Evolutionary conservation across 2,113 vertebrate species (phyloP).

Genomic region (Brachypodius melanocephalos): DNA sequence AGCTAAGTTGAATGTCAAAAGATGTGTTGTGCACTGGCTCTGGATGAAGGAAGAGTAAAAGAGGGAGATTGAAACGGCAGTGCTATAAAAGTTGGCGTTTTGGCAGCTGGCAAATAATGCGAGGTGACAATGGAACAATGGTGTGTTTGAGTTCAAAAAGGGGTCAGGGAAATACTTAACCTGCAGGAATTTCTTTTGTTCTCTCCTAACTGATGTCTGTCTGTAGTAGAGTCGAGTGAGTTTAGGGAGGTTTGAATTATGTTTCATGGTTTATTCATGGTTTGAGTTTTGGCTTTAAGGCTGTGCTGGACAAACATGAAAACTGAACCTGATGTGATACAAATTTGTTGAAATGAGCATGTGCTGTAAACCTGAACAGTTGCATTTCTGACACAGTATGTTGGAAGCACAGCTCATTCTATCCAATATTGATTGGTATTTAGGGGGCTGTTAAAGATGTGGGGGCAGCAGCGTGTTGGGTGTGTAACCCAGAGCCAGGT

Average conservation of each 20-base stretch:
- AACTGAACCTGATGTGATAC: not conserved
- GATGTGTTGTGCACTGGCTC: not conserved
- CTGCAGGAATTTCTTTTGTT: not conserved
- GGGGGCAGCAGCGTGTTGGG: not conserved
- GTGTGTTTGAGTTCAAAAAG: not conserved
- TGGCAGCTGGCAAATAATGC: not conserved
- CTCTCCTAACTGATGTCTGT: not conserved
- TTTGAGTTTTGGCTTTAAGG: not conserved
- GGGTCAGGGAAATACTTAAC: not conserved
- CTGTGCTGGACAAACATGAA: not conserved
- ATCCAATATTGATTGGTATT: fast-evolving
- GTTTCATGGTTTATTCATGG: not conserved
- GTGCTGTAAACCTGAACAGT: not conserved
- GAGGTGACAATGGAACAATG: not conserved
- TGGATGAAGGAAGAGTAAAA: not conserved
- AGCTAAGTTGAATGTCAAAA: not conserved
- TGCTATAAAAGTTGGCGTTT: not conserved
- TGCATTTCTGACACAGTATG: fast-evolving
- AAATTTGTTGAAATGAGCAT: not conserved
- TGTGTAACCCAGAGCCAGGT: not conserved
- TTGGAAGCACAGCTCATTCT: not conserved
- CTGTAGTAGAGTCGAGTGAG: not conserved
- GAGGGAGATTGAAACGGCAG: not conserved
- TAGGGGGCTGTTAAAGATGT: not conserved
- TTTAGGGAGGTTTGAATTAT: not conserved